Conservation (phyloP, 2,797 vertebrate genomes). For the Chelon labrosus region DNA sequence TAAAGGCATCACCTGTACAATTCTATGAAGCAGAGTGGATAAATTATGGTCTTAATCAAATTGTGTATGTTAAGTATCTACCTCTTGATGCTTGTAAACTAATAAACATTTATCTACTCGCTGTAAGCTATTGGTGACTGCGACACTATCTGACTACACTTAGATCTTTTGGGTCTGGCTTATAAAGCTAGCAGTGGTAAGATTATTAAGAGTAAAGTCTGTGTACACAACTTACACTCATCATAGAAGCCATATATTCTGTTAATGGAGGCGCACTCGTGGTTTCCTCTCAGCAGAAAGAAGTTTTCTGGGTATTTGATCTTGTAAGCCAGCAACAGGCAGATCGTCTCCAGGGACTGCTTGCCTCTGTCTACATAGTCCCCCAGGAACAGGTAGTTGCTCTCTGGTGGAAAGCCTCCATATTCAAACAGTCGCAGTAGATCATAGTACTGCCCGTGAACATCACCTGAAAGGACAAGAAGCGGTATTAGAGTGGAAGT, state of each 20-base stretch:
- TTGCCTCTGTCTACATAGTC: conserved; percentile 90
- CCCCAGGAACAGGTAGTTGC: conserved; percentile 89
- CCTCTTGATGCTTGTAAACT: background rate
- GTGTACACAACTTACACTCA: conserved; percentile 84
- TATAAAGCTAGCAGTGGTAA: background rate
- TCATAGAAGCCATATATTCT: conserved; percentile 91
- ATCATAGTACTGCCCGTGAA: conserved; percentile 90
- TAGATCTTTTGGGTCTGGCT: background rate
- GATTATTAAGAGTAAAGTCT: background rate
- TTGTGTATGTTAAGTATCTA: background rate
- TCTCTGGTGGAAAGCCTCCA: conserved; percentile 88
- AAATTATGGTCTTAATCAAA: background rate
- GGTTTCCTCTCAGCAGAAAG: conserved; percentile 89
- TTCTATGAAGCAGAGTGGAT: background rate
- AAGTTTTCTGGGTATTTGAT: conserved; percentile 91
- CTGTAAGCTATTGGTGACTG: too few species aligned
- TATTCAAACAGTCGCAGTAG: conserved; percentile 89
- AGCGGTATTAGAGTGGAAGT: conserved; percentile 20
- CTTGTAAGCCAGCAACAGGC: conserved; percentile 88
- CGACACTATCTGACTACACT: background rate
- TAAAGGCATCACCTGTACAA: background rate
- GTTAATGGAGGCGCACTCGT: conserved; percentile 90
- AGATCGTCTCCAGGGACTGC: conserved; percentile 89
- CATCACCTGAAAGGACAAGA: conserved; percentile 79
- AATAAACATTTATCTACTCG: background rate